Base-by-base conservation (phyloP, 1,140 invertebrate species). In the Drosophila orosa region DNA sequence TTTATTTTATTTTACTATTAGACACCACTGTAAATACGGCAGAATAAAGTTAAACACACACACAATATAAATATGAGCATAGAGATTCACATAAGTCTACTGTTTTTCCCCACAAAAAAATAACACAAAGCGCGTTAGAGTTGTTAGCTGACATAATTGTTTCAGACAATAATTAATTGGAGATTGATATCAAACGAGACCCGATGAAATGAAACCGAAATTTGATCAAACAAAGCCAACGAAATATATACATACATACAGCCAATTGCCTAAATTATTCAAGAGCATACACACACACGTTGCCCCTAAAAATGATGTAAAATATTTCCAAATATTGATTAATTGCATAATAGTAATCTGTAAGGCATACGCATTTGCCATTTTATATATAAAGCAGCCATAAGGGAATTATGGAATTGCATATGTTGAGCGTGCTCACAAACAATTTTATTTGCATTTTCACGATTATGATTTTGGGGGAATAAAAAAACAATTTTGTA, bases 121-220 rank as follows among this genome's bases (percentile, higher is more conserved):
- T 24, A 39, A 48, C 57, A 55, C 54, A 71, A 52, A 68, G 42
- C 12, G 27, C 63, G 61, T 84, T 76, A 67, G 72, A 72, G 67
- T 78, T 83, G 60, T 84, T 89, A 83, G 73, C 69, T 50, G 74
- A 65, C 65, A 71, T 84, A 74, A 80, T 89, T 89, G 48, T 89
- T 89, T 89, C 86, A 89, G 84, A 89, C 84, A 89, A 89, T 89
- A 89, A 89, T 39, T 61, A 55, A 87, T 87, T 89, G 67, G 71
- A 73, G 33, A 71, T 45, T 44, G 39, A 47, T 27, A 71, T 54
- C 52, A 52, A 58, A 57, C 55, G 24, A 60, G 31, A 78, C 57
- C 15, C 25, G 52, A 42, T 33, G 47, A 47, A 60, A 4, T 17
- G 24, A 62, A 62, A 29, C 40, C 17, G 42, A 54, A 55, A 65